A percentile compares a stretch with the other conserved stretches of the same genome.
phyloP scores from a whole-genome alignment of 1,140 invertebrate species.

The Megathymus violae region DNA sequence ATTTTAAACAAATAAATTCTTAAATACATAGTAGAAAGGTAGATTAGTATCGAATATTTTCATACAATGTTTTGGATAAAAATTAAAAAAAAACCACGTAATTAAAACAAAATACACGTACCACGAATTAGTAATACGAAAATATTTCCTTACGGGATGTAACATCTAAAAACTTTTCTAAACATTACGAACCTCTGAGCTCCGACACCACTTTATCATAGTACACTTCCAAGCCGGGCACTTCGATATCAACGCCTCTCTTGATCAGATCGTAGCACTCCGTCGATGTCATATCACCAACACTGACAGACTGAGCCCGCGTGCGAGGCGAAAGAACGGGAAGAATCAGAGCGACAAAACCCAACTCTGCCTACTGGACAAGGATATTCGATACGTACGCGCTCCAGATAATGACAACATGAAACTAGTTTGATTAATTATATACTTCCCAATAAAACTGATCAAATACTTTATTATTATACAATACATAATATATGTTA shows the following conservation, averaged over 20 bases:
- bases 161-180: too few relatives aligned
- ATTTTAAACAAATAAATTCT: too few relatives aligned
- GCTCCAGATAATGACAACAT: constrained; percentile 76
- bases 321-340: constrained; percentile 59
- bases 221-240: constrained; percentile 82
- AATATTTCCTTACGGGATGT: neutral
- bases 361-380: constrained; percentile 67
- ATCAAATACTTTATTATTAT: too few relatives aligned
- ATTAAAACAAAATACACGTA: too few relatives aligned
- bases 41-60: too few relatives aligned
- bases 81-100: too few relatives aligned
- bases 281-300: constrained; percentile 78
- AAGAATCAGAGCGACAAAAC: constrained; percentile 81
- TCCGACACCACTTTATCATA: constrained; percentile 85
- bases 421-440: constrained; percentile 56
- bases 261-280: constrained; percentile 81
- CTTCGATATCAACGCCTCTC: constrained; percentile 75
- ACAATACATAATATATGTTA: constrained; percentile 1
- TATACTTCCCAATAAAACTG: constrained; percentile 15
- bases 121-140: too few relatives aligned
- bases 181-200: constrained; percentile 77
- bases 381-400: constrained; percentile 80
- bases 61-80: too few relatives aligned
- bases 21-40: too few relatives aligned
- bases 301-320: constrained; percentile 55